A percentile compares a stretch with the other conserved stretches of the same genome.
These are phyloP conservation scores for Fragum fragum DNA, from an alignment of 2,888 invertebrate genomes.

Conservation along the genomic window DNA sequence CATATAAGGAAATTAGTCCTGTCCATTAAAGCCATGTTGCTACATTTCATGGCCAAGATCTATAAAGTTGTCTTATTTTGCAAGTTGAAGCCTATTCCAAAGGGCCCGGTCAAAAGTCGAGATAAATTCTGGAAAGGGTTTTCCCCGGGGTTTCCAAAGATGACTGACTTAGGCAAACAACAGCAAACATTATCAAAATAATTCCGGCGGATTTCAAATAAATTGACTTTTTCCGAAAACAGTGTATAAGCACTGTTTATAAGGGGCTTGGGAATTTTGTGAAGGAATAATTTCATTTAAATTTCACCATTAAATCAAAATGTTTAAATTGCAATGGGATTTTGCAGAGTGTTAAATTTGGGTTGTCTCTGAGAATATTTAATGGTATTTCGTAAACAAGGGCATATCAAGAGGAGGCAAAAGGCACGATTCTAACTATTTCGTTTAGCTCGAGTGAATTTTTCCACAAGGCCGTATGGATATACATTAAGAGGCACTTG, in stretches of 20 bases:
- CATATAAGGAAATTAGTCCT: no score
- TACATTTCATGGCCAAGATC: no score
- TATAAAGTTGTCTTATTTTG: no score
- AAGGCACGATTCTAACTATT: no score
- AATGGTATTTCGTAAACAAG: background rate
- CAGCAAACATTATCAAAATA: conserved; percentile 18
- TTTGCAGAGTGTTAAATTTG: conserved; percentile 1
- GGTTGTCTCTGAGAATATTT: background rate
- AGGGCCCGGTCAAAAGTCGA: background rate
- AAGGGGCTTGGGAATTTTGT: background rate
- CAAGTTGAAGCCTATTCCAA: background rate
- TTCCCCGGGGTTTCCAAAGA: background rate
- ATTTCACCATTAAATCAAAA: conserved; percentile 20
- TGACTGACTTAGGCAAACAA: conserved; percentile 22
- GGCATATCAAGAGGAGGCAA: background rate
- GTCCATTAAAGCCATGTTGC: no score
- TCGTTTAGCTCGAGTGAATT: no score
- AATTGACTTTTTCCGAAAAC: conserved; percentile 19
- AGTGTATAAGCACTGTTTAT: conserved; percentile 11
- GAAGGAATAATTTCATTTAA: conserved; percentile 10
- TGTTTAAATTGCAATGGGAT: conserved; percentile 18
- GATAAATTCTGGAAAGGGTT: background rate
- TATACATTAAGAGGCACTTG: no score
- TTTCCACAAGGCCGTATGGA: no score
- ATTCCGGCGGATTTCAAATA: conserved; percentile 1